Evolutionary conservation across 2,797 vertebrate species (phyloP).

Genomic region (Smutsia gigantea): DNA sequence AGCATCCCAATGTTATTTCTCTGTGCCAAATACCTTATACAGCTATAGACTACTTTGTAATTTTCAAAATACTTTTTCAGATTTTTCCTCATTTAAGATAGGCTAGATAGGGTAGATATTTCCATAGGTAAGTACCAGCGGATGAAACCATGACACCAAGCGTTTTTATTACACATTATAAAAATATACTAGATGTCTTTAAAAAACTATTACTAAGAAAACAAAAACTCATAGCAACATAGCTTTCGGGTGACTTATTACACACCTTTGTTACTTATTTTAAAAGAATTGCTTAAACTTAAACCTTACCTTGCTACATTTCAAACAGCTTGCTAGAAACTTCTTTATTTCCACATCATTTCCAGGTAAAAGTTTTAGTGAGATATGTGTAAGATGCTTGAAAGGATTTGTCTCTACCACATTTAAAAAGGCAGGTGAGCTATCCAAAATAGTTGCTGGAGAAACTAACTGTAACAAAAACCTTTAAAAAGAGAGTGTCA

Average conservation of each 20-base stretch:
- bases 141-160: neutral
- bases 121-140: neutral
- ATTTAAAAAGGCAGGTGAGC: constrained; percentile 91
- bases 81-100: neutral
- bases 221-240: neutral
- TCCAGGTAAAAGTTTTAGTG: constrained; percentile 93
- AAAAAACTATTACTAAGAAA: constrained; percentile 18
- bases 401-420: constrained; percentile 98
- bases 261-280: neutral
- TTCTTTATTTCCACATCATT: constrained; percentile 95
- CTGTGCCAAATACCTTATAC: neutral
- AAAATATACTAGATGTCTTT: neutral
- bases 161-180: neutral
- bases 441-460: constrained; percentile 88
- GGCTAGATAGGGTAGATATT: neutral
- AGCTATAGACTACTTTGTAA: neutral
- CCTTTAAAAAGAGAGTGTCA: constrained; percentile 83
- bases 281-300: constrained; percentile 25
- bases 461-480: constrained; percentile 94
- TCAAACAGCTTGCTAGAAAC: constrained; percentile 93
- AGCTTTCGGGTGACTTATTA: neutral
- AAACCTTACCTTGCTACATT: constrained; percentile 91
- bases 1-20: neutral
- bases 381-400: constrained; percentile 97
- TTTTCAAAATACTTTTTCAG: neutral